Conservation (phyloP, 1,140 invertebrate genomes). For the Octopus sinensis region DNA sequence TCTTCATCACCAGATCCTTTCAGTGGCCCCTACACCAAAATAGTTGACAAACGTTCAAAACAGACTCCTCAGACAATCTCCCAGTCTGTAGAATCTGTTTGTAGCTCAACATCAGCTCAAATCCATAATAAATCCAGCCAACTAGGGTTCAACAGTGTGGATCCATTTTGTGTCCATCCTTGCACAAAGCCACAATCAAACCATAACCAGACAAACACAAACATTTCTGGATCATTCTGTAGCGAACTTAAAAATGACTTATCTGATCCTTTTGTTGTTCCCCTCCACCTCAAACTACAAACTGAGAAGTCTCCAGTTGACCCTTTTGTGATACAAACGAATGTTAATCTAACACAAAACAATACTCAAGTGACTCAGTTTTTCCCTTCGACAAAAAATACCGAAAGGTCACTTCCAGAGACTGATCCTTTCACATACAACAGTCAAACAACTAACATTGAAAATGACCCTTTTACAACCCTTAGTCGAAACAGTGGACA, state of each 20-base stretch:
- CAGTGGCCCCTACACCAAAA: not conserved
- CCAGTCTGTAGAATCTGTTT: not conserved
- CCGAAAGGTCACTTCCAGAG: no score
- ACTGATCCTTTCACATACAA: no score
- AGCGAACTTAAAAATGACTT: no score
- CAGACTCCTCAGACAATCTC: not conserved
- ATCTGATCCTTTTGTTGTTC: not conserved
- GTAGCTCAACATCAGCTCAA: not conserved
- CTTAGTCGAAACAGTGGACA: no score
- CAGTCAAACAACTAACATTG: no score
- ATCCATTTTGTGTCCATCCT: not conserved
- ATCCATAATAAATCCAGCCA: not conserved
- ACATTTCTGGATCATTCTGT: not conserved
- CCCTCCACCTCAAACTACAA: not conserved
- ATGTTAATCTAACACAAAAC: no score
- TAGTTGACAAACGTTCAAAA: no score
- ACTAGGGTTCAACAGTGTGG: not conserved
- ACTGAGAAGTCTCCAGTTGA: not conserved
- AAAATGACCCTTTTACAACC: no score
- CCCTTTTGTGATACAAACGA: not conserved
- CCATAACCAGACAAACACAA: not conserved
- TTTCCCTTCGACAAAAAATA: no score
- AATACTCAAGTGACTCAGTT: no score
- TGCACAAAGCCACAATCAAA: not conserved
- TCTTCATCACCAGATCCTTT: not conserved